Conservation (phyloP, 2,113 vertebrate species). For the Callospermophilus lateralis region DNA sequence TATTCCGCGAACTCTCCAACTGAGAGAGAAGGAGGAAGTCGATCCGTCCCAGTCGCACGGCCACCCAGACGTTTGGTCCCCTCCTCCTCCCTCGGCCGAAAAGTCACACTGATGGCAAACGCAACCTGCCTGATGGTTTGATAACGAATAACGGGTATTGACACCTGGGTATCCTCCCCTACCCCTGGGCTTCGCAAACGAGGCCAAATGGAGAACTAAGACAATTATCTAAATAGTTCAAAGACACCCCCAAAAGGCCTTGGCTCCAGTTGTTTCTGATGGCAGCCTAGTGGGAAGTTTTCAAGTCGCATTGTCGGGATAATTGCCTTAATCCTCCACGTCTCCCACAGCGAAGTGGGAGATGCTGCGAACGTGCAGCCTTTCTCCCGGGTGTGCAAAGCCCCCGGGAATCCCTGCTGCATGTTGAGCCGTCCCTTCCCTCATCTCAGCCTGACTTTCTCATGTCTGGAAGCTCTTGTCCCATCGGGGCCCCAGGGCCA, state of each 20-base stretch:
- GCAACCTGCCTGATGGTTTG: not conserved
- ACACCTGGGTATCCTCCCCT: not conserved
- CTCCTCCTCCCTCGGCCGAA: not conserved
- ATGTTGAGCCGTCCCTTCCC: not conserved
- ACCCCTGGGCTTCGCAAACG: not conserved
- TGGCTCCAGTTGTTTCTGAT: not conserved
- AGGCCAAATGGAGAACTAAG: not conserved
- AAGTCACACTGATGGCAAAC: not conserved
- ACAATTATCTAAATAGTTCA: not conserved
- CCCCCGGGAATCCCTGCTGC: rapidly evolving
- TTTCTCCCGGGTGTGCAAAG: not conserved
- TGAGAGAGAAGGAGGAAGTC: not conserved
- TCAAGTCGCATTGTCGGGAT: not conserved
- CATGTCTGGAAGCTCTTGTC: not conserved
- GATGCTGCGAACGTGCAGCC: not conserved
- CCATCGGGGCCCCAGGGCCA: rapidly evolving
- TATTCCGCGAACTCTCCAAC: not conserved
- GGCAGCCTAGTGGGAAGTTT: not conserved
- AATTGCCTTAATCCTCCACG: not conserved
- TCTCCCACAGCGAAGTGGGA: not conserved
- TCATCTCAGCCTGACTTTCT: not conserved
- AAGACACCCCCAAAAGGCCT: not conserved
- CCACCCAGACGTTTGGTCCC: not conserved
- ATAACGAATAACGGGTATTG: constrained; percentile 52
- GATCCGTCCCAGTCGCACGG: not conserved